Evolutionary conservation across 2,888 invertebrate species (phyloP), one percentile per base, ranked within the genome.

Genomic region (Phyto melanocephala): DNA sequence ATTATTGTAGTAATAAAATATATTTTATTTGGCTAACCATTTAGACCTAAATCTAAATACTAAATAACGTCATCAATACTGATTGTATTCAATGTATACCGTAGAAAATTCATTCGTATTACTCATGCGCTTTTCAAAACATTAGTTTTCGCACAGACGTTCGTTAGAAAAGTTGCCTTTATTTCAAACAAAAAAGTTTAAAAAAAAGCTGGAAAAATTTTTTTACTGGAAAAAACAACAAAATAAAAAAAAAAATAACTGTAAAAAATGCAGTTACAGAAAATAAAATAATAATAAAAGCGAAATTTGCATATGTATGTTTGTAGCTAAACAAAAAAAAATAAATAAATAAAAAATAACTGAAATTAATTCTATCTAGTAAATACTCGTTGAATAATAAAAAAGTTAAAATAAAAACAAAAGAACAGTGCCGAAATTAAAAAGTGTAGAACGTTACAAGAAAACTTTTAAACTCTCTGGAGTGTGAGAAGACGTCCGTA

Each of bases 141-240:
- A 88, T 88, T 84, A 88, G 88, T 88, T 88, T 88, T 87, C 88
- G 87, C 88, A 88, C 88, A 87, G 87, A 88, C 88, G 89, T 88
- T 89, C 88, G 88, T 89, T 89, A 87, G 89, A 88, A 88, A 87
- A 88, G 88, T 88, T 88, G 89, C 85, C 86, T 85, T 60, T 71
- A 68, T 68, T 78, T 52, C 28, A 45, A 63, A 60, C 45, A 63
- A 62, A 35, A 81, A 74, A 37, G 62, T 24, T 22, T 15, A 58
- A 40, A n/a, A 56, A 35, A 63, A 22, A 42, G 6, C 6, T 17
- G 63, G 54, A 60, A 33, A 40, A 50, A 65, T 11, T 17, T 52
- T 65, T 56, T 63, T 50, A 37, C 28, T 47, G 70, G 24, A 60
- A 47, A 62, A 60, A 79, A 58, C n/a, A 75, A 70, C n/a, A 15